Evolutionary conservation across 2,888 invertebrate species (phyloP).

Genomic region (Ischnura elegans): DNA sequence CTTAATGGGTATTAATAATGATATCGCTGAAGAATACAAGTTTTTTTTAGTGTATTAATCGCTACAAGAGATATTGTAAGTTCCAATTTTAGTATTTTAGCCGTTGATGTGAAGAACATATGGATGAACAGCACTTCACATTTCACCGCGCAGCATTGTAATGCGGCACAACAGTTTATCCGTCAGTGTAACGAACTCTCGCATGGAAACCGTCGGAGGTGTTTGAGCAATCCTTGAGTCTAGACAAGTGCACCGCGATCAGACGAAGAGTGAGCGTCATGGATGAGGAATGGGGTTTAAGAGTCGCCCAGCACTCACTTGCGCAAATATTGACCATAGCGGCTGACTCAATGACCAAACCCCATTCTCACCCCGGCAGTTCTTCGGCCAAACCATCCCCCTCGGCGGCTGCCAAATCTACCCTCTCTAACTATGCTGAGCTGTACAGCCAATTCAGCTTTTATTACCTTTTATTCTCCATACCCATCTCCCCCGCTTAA

Average conservation of each 20-base stretch:
- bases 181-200: not conserved
- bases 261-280: constrained; percentile 34
- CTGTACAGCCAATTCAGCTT: not conserved
- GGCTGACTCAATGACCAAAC: constrained; percentile 43
- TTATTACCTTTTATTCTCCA: not conserved
- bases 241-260: constrained; percentile 17
- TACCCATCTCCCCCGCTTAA: not conserved
- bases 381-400: not conserved
- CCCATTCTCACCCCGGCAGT: not conserved
- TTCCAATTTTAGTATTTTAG: no score
- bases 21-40: no score
- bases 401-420: not conserved
- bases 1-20: no score
- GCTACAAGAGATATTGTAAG: no score
- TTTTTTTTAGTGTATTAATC: no score
- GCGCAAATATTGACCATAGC: constrained; percentile 54
- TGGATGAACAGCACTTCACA: no score
- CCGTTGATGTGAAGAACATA: no score
- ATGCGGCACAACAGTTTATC: not conserved
- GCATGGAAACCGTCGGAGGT: not conserved
- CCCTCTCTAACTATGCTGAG: not conserved
- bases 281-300: constrained; percentile 32
- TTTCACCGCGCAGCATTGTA: not conserved
- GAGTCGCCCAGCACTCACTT: constrained; percentile 41
- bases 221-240: constrained; percentile 32